Evolutionary conservation across 1,140 invertebrate genomes (phyloP).

Genomic region (Drosophila sucinea): DNA sequence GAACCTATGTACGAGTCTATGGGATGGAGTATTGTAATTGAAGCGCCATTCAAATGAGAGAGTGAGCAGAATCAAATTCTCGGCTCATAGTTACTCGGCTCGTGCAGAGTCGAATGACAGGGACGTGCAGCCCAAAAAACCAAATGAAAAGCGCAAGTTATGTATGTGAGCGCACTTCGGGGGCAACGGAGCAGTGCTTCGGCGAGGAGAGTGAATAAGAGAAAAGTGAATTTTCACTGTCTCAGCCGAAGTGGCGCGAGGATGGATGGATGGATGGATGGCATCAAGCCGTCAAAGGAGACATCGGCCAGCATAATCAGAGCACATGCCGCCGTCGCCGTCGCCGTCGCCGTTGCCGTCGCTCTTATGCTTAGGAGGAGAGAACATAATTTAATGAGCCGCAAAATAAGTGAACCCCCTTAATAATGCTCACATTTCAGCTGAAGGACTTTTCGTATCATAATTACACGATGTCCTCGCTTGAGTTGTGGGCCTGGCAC

Average conservation of each 20-base stretch:
- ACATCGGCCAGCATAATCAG: constrained; percentile 3
- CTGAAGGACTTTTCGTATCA: constrained; percentile 26
- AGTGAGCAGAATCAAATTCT: constrained; percentile 1
- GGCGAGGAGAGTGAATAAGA: constrained; percentile 7
- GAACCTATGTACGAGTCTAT: background rate
- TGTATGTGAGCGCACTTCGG: background rate
- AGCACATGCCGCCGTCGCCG: background rate
- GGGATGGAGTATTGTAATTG: background rate
- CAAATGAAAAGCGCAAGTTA: constrained; percentile 2
- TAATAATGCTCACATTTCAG: constrained; percentile 38
- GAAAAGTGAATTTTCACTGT: constrained; percentile 22
- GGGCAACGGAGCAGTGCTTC: background rate
- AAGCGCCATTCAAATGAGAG: background rate
- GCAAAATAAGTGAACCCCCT: constrained; percentile 37
- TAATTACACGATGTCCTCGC: constrained; percentile 24
- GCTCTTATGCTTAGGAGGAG: constrained; percentile 3
- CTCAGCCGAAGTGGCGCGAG: background rate
- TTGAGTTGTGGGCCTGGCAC: background rate
- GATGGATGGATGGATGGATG: background rate
- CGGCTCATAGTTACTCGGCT: background rate
- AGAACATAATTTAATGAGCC: constrained; percentile 38
- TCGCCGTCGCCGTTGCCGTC: background rate
- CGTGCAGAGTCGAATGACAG: background rate
- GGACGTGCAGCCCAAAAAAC: constrained; percentile 3
- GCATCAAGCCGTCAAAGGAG: constrained; percentile 12